Evolutionary conservation across 1,140 invertebrate genomes (phyloP).

Genomic region (Nasonia longicornis): DNA sequence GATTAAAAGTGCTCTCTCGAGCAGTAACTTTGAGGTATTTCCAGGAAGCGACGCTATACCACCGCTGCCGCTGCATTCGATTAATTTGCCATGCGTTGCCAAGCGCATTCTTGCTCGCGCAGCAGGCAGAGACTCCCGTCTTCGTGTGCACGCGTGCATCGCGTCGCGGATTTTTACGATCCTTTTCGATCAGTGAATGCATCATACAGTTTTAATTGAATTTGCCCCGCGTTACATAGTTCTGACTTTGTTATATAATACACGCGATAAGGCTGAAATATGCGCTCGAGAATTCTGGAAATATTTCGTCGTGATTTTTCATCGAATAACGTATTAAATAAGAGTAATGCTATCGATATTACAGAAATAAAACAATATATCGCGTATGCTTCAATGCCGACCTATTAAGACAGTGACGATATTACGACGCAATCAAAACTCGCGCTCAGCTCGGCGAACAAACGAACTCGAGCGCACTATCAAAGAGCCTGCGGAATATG

Average conservation of each 20-base stretch:
- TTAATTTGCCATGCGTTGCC: constrained; percentile 6
- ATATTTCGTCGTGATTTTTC: too few relatives aligned
- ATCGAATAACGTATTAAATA: too few relatives aligned
- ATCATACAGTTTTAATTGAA: too few relatives aligned
- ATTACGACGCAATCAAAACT: constrained; percentile 16
- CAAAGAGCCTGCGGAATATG: constrained; percentile 16
- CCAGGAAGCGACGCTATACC: not conserved
- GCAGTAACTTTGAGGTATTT: constrained; percentile 10
- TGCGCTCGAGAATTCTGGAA: too few relatives aligned
- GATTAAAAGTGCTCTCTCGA: constrained; percentile 13
- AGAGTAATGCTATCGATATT: too few relatives aligned
- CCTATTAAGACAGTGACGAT: constrained; percentile 19
- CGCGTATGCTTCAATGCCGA: not conserved
- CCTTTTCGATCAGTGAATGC: too few relatives aligned
- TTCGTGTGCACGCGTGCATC: too few relatives aligned
- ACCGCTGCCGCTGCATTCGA: not conserved
- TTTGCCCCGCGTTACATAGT: too few relatives aligned
- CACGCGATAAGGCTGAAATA: too few relatives aligned
- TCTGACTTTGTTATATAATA: too few relatives aligned
- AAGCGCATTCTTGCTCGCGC: not conserved
- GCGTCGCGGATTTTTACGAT: too few relatives aligned
- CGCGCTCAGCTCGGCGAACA: not conserved
- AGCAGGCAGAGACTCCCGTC: too few relatives aligned
- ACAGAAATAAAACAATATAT: not conserved
- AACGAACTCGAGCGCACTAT: constrained; percentile 15